These are phyloP conservation scores for Hiodon alosoides DNA, from an alignment of 2,113 vertebrate species.

Conservation along the genomic window DNA sequence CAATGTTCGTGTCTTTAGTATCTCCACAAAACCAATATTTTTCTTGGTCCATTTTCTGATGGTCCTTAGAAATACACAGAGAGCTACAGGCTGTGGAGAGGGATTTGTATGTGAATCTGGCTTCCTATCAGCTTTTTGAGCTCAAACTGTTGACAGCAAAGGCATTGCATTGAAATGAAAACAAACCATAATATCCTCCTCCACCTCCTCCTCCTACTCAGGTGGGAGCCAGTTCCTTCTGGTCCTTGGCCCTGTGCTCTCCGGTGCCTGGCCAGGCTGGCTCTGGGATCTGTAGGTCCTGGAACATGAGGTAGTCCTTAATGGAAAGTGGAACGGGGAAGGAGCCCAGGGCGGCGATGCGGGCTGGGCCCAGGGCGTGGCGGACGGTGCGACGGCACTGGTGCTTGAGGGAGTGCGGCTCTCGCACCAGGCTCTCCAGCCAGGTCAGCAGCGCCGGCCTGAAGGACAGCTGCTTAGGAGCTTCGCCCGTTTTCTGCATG, in stretches of 20 bases:
- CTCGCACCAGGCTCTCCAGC: conserved; percentile 39
- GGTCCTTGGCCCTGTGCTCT: neutral
- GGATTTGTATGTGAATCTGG: neutral
- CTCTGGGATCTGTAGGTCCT: conserved; percentile 40
- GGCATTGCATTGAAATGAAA: neutral
- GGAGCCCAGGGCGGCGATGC: conserved; percentile 34
- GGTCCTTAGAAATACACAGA: neutral
- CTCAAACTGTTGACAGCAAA: too few species aligned
- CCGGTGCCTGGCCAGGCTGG: neutral
- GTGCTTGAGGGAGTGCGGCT: conserved; percentile 43
- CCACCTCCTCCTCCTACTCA: neutral
- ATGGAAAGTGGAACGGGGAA: conserved; percentile 39
- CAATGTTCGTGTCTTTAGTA: too few species aligned
- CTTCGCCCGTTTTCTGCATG: conserved; percentile 42
- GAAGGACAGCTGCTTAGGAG: conserved; percentile 43
- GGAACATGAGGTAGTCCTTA: conserved; percentile 45
- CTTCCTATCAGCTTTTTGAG: neutral
- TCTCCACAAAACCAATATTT: neutral
- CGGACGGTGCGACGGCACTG: conserved; percentile 33
- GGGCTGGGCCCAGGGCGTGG: conserved; percentile 30
- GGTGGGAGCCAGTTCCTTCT: neutral
- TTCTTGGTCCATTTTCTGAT: neutral
- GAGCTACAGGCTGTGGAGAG: neutral
- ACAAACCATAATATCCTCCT: neutral
- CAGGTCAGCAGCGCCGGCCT: conserved; percentile 39